phyloP scores from a whole-genome alignment of 2,113 vertebrate genomes.

The Plotosus lineatus region DNA sequence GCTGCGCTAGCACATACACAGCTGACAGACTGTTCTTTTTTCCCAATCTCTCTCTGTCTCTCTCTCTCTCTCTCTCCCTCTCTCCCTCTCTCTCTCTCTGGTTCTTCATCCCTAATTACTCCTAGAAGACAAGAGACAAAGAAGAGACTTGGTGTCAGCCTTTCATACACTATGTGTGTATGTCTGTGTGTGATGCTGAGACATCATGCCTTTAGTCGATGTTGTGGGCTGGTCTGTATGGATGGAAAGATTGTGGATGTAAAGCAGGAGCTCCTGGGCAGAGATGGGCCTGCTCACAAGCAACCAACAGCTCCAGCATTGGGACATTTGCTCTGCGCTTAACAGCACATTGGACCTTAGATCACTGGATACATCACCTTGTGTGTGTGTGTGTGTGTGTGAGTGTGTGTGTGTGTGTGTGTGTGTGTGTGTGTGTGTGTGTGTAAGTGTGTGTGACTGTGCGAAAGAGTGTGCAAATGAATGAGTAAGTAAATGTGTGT shows the following conservation, averaged over 20 bases:
- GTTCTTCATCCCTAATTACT: constrained; percentile 52
- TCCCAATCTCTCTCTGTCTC: not conserved
- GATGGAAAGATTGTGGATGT: constrained; percentile 60
- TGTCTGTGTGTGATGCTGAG: constrained; percentile 50
- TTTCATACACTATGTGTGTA: constrained; percentile 56
- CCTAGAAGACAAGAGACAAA: constrained; percentile 55
- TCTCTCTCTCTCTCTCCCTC: constrained; percentile 43
- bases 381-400: constrained; percentile 29
- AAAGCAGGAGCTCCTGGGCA: constrained; percentile 58
- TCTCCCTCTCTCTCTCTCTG: not conserved
- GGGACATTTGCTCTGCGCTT: constrained; percentile 66
- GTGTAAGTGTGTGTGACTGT: constrained; percentile 24
- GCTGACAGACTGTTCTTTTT: constrained; percentile 23
- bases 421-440: constrained; percentile 1
- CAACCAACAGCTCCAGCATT: constrained; percentile 70
- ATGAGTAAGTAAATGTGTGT: not conserved
- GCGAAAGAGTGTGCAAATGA: constrained; percentile 1
- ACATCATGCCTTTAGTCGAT: constrained; percentile 58
- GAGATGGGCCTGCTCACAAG: constrained; percentile 72
- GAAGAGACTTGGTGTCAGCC: constrained; percentile 64
- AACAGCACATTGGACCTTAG: constrained; percentile 57
- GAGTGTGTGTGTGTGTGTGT: constrained; percentile 4
- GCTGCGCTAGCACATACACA: constrained; percentile 55
- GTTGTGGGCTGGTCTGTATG: constrained; percentile 55
- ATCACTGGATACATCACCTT: constrained; percentile 45